Percentiles rank a stretch among this genome's conserved stretches.
Evolutionary conservation across 2,113 vertebrate species (phyloP).

Genomic region (Chinchilla lanigera): DNA sequence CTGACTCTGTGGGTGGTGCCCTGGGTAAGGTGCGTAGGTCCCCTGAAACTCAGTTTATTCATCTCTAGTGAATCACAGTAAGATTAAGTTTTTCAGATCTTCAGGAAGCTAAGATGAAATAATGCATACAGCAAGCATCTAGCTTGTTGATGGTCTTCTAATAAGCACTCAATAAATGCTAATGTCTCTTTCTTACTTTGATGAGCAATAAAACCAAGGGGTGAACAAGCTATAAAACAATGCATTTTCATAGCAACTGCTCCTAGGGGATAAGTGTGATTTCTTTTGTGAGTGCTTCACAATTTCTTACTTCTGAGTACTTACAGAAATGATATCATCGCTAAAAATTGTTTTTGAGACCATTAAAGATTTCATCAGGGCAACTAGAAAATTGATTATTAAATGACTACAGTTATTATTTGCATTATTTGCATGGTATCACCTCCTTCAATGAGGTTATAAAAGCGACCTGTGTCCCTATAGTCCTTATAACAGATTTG

Average conservation of each 20-base stretch:
- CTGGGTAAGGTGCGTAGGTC: rapidly evolving
- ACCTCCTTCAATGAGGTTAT: not conserved
- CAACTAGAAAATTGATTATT: conserved; percentile 46
- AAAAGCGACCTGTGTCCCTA: not conserved
- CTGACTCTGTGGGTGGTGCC: rapidly evolving
- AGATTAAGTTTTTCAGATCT: not conserved
- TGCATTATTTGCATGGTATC: not conserved
- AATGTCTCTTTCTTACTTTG: conserved; percentile 53
- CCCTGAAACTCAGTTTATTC: not conserved
- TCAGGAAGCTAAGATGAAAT: conserved; percentile 17
- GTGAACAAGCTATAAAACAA: not conserved
- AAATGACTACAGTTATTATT: not conserved
- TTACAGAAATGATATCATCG: conserved; percentile 50
- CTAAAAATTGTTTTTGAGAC: conserved; percentile 32
- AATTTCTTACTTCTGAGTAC: conserved; percentile 29
- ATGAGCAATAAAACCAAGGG: conserved; percentile 54
- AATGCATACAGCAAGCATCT: not conserved
- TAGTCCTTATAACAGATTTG: not conserved
- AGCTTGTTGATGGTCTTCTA: not conserved
- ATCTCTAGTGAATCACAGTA: not conserved
- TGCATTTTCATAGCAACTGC: conserved; percentile 36
- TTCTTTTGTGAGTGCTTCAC: conserved; percentile 61
- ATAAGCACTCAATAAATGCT: conserved; percentile 32
- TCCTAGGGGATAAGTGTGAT: conserved; percentile 22
- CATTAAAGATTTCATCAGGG: conserved; percentile 32